Conservation (phyloP, 2,888 invertebrate species). For the Drosophila neutralis region DNA sequence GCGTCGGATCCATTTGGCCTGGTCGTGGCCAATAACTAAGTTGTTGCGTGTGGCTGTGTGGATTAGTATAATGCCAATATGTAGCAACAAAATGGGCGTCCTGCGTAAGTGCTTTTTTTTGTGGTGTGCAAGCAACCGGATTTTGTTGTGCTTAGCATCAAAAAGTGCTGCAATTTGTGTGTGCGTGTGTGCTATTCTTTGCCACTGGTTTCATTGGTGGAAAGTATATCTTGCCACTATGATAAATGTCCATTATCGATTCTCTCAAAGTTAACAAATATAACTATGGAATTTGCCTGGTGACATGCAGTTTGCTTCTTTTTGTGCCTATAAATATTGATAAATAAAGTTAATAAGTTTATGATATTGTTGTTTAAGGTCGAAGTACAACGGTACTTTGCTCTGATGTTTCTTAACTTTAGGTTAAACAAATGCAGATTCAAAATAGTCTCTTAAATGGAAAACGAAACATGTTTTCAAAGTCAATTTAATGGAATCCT, state of each 20-base stretch:
- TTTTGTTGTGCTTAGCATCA: conserved; percentile 55
- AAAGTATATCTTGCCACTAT: background rate
- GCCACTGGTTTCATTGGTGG: conserved; percentile 15
- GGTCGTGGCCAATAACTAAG: conserved; percentile 64
- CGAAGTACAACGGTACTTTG: background rate
- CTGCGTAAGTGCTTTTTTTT: conserved; percentile 60
- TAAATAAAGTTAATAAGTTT: background rate
- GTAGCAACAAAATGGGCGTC: conserved; percentile 48
- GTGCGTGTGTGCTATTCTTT: conserved; percentile 15
- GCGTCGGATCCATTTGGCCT: conserved; percentile 29
- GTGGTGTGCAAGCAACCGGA: conserved; percentile 63
- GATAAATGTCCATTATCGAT: conserved; percentile 34
- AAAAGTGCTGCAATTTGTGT: conserved; percentile 45
- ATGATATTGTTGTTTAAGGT: background rate
- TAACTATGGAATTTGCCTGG: conserved; percentile 4
- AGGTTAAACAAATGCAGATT: background rate
- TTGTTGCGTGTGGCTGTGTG: conserved; percentile 55
- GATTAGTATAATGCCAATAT: conserved; percentile 76
- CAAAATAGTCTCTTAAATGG: background rate
- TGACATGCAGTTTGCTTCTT: background rate
- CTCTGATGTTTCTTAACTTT: background rate
- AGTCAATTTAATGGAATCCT: background rate
- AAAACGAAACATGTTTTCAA: background rate
- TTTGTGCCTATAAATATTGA: background rate
- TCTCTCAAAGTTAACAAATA: background rate